Base-by-base conservation (phyloP, 2,797 vertebrate species). In the Eupleurogrammus muticus region DNA sequence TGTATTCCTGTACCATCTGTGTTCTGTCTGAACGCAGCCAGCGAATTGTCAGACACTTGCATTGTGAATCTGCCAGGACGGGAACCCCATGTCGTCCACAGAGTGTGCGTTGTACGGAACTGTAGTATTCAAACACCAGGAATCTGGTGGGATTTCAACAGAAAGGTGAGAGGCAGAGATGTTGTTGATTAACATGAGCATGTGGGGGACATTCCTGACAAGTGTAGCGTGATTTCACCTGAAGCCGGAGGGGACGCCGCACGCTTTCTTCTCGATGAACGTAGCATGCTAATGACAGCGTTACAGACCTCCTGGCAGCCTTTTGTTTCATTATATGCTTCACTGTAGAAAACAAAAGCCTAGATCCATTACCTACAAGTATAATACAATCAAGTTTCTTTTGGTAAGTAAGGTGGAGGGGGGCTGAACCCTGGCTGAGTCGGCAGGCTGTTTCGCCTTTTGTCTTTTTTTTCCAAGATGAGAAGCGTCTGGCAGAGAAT, bases 351-450 rank as follows among this genome's bases (percentile, higher is more conserved):
- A 76, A 9, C 46, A 40, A 40, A 44, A 49, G 9, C 9, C 38
- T 1, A n/a, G 6, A 54, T 17, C 13, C 9, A 38, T 19, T 48
- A 50, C 14, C 23, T 23, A 2, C 14, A 69, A 69, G 24, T 50
- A 7, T 55, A 66, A 60, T 34, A 14, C 54, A 46, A 47, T 36
- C 19, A 38, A 16, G 28, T 14, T 16, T 14, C 16, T 54, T 40
- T 24, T 46, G 16, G 7, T 9, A 48, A 17, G 48, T n/a, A 28
- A 49, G 36, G 63, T 12, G 2, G 35, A 69, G 46, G 60, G 44
- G 67, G 77, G 70, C 58, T 83, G 77, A 69, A 53, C 73, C 35
- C 69, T 82, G 82, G 84, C 71, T 73, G 12, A 16, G 52, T 65
- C 19, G 32, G 73, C 70, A 42, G 69, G 80, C 73, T n/a, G n/a